phyloP scores from a whole-genome alignment of 2,888 invertebrate genomes.

The Rhingia rostrata region DNA sequence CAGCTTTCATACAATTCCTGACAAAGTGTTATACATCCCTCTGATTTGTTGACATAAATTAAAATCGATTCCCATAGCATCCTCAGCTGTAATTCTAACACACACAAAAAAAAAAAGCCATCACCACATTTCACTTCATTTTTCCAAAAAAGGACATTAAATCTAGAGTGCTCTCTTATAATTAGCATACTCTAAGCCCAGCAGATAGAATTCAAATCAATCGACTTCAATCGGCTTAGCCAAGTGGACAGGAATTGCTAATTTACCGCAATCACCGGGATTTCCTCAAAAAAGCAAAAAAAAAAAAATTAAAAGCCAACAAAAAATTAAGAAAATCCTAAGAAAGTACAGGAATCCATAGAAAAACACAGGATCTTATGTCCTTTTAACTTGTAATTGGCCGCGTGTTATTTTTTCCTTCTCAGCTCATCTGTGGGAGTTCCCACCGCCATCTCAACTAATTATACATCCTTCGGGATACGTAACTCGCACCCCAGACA shows the following conservation, averaged over 20 bases:
- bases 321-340: constrained; percentile 44
- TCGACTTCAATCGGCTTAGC: constrained; percentile 74
- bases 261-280: constrained; percentile 69
- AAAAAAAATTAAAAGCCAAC: constrained; percentile 14
- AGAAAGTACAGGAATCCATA: constrained; percentile 31
- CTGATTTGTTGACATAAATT: too few relatives aligned
- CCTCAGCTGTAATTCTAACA: too few relatives aligned
- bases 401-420: constrained; percentile 72
- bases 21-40: too few relatives aligned
- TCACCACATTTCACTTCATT: constrained; percentile 33
- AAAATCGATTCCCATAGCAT: too few relatives aligned
- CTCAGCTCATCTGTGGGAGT: constrained; percentile 68
- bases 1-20: too few relatives aligned
- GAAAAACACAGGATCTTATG: constrained; percentile 54
- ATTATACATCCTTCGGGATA: constrained; percentile 50
- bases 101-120: background rate
- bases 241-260: constrained; percentile 66
- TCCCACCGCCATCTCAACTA: constrained; percentile 66
- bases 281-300: constrained; percentile 33
- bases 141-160: constrained; percentile 30
- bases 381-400: constrained; percentile 68
- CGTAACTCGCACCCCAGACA: constrained; percentile 14
- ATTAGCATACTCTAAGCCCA: constrained; percentile 62
- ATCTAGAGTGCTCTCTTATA: constrained; percentile 43
- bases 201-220: constrained; percentile 67